These are phyloP conservation scores for Poeciliopsis occidentalis DNA, from an alignment of 2,113 vertebrate species.

Conservation along the genomic window DNA sequence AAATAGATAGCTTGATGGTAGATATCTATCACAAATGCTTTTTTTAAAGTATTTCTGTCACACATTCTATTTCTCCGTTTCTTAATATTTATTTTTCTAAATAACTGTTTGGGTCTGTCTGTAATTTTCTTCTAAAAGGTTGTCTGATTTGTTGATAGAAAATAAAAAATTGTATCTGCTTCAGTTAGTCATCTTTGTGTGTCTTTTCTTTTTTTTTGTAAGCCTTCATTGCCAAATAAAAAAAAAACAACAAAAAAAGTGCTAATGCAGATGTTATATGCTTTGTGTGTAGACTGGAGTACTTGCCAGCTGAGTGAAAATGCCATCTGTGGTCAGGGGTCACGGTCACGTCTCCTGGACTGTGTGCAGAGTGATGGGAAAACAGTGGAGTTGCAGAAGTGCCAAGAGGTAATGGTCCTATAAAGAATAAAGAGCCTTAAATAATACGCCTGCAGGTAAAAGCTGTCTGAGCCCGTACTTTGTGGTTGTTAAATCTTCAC, in stretches of 20 bases:
- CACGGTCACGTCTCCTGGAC: conserved; percentile 84
- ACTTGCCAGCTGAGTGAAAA: conserved; percentile 90
- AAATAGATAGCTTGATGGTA: background rate
- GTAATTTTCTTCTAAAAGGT: background rate
- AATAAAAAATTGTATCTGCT: background rate
- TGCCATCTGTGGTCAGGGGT: conserved; percentile 86
- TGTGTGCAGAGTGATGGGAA: conserved; percentile 89
- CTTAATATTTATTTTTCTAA: too few species aligned
- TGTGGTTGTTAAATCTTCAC: background rate
- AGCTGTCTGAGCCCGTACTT: background rate
- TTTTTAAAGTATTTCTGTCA: too few species aligned
- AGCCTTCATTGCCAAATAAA: background rate
- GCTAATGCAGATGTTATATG: conserved; percentile 25
- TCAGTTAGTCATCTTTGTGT: background rate
- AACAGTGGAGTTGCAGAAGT: conserved; percentile 76
- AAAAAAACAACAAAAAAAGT: background rate
- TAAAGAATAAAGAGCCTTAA: background rate
- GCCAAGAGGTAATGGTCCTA: conserved; percentile 83
- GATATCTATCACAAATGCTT: background rate
- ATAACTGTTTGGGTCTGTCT: background rate
- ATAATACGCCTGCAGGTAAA: background rate
- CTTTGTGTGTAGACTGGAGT: conserved; percentile 87
- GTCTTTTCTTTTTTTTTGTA: background rate
- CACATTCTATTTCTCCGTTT: too few species aligned
- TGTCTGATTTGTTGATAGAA: background rate